Conservation (phyloP, 2,797 vertebrate genomes). For the Esox masquinongy region DNA sequence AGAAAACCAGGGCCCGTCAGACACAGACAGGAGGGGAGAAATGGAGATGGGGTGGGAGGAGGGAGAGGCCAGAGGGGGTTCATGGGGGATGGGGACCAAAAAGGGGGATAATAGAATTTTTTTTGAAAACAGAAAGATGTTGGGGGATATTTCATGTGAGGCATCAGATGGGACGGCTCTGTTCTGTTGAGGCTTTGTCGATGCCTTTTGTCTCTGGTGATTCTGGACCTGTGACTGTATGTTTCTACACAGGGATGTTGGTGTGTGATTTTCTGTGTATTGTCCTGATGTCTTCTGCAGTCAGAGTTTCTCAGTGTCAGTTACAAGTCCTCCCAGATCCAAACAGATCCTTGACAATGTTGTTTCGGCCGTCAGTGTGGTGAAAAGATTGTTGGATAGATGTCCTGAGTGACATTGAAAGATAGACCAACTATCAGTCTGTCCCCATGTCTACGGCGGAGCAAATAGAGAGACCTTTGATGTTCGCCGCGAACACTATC, state of each 20-base stretch:
- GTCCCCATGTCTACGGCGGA: slow-evolving; percentile 24
- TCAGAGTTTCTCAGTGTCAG: slow-evolving; percentile 29
- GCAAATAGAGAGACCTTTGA: slow-evolving; percentile 34
- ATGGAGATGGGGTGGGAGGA: not conserved
- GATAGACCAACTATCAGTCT: slow-evolving; percentile 34
- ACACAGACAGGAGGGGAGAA: slow-evolving; percentile 7
- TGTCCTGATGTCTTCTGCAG: slow-evolving; percentile 23
- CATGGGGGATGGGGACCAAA: slow-evolving; percentile 20
- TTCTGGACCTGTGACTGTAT: slow-evolving; percentile 35
- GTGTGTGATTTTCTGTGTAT: slow-evolving; percentile 13
- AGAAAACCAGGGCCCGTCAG: slow-evolving; percentile 42
- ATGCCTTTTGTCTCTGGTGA: slow-evolving; percentile 36
- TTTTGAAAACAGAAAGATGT: slow-evolving; percentile 31
- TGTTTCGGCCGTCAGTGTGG: slow-evolving; percentile 32
- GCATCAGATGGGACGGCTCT: slow-evolving; percentile 46
- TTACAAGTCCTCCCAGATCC: slow-evolving; percentile 53
- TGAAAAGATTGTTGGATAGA: slow-evolving; percentile 31
- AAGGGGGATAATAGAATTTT: slow-evolving; percentile 5
- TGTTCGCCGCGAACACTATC: slow-evolving; percentile 12
- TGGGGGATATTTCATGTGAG: slow-evolving; percentile 36
- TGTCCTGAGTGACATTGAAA: slow-evolving; percentile 43
- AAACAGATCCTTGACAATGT: slow-evolving; percentile 32
- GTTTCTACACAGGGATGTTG: not conserved
- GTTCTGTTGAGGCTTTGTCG: slow-evolving; percentile 49
- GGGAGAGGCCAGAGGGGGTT: slow-evolving; percentile 19